These are phyloP conservation scores for Tuta absoluta DNA, from an alignment of 2,888 invertebrate species.

Conservation along the genomic window DNA sequence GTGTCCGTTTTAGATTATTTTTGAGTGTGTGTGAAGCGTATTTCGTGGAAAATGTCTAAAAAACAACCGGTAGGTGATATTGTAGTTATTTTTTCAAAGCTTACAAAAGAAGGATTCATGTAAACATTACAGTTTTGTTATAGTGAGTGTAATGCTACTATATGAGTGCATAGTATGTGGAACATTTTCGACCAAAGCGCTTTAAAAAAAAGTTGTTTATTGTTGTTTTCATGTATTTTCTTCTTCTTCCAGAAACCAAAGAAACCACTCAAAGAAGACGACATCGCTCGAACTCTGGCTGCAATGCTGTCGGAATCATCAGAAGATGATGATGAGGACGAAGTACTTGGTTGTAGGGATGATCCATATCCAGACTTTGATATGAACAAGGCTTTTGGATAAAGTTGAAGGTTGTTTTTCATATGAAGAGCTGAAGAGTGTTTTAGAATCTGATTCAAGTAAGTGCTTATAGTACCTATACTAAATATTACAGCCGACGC, in stretches of 20 bases:
- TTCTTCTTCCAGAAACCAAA: constrained; percentile 14
- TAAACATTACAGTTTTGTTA: constrained; percentile 16
- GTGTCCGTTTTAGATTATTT: too few species aligned
- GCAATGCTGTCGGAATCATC: constrained; percentile 23
- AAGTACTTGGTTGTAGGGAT: constrained; percentile 23
- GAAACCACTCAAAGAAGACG: constrained; percentile 13
- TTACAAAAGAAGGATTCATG: constrained; percentile 11
- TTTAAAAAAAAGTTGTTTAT: constrained; percentile 8
- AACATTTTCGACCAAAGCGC: constrained; percentile 12
- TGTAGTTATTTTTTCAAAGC: constrained; percentile 7
- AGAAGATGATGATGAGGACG: constrained; percentile 16
- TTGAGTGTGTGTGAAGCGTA: background rate
- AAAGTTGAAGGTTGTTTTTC: constrained; percentile 14
- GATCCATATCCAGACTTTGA: constrained; percentile 20
- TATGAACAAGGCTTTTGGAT: constrained; percentile 16
- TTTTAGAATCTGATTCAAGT: constrained; percentile 13
- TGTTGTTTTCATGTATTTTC: constrained; percentile 1
- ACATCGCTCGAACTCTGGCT: constrained; percentile 16
- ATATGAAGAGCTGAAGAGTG: background rate
- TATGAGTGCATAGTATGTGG: constrained; percentile 17
- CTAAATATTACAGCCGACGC: background rate
- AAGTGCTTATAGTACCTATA: constrained; percentile 1
- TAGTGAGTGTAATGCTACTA: constrained; percentile 12
- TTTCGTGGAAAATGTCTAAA: constrained; percentile 16
- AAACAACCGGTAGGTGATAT: constrained; percentile 22